Conservation (phyloP, 2,797 vertebrate genomes). For the Hydrolagus colliei region DNA sequence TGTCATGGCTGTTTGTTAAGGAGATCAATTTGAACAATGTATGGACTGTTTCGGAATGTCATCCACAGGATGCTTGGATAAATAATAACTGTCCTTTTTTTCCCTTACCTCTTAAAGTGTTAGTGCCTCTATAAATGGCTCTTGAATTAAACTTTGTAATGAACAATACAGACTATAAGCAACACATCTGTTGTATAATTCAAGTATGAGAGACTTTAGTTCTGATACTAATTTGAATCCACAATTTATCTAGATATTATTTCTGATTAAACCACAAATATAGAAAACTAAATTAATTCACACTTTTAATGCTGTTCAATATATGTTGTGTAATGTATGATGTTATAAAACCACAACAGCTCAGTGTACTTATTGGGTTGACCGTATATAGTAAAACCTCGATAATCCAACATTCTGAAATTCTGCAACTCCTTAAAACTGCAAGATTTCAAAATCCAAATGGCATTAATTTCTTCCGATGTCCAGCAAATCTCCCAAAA, state of each 20-base stretch:
- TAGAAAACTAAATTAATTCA: neutral
- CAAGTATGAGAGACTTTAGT: neutral
- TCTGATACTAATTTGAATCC: neutral
- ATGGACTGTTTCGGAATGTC: neutral
- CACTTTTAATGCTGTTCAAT: neutral
- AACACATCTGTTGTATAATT: neutral
- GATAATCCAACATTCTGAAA: too few relatives aligned
- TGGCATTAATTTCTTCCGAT: too few relatives aligned
- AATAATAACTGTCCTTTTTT: neutral
- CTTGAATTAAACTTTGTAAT: neutral
- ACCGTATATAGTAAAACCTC: neutral
- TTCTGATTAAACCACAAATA: neutral
- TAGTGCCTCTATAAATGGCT: neutral
- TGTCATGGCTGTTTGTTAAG: neutral
- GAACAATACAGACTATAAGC: neutral
- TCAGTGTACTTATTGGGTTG: neutral
- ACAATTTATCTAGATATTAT: neutral
- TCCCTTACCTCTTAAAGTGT: neutral
- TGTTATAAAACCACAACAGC: too few relatives aligned
- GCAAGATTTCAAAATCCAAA: too few relatives aligned
- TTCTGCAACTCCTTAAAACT: too few relatives aligned
- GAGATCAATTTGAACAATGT: neutral
- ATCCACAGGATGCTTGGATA: neutral
- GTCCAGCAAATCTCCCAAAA: too few relatives aligned
- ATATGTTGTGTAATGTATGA: too few relatives aligned